Percentiles rank a stretch among this genome's conserved stretches.
phyloP scores from a whole-genome alignment of 2,888 invertebrate genomes.

The Parnassius orleans region DNA sequence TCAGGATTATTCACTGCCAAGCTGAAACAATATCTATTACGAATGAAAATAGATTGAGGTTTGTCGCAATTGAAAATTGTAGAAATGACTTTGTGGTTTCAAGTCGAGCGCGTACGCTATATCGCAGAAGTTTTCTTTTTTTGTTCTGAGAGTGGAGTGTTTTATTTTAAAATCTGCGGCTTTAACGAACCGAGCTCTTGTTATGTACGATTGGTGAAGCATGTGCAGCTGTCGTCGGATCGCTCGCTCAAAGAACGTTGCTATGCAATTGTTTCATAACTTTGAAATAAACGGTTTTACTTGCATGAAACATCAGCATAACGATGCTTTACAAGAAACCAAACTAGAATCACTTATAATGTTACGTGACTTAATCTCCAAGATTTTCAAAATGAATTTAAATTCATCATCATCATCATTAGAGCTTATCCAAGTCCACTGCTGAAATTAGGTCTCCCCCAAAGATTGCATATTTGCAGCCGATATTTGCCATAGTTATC shows the following conservation, averaged over 20 bases:
- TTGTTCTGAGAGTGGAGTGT: slow-evolving; percentile 62
- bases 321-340: too few relatives aligned
- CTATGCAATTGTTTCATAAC: slow-evolving; percentile 28
- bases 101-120: slow-evolving; percentile 60
- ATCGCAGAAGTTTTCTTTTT: slow-evolving; percentile 58
- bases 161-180: slow-evolving; percentile 75
- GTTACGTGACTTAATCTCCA: too few relatives aligned
- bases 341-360: too few relatives aligned
- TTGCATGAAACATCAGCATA: not conserved
- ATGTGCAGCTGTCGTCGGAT: slow-evolving; percentile 53
- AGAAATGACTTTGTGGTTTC: slow-evolving; percentile 43
- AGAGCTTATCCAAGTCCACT: too few relatives aligned
- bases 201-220: slow-evolving; percentile 51
- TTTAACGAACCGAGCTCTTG: slow-evolving; percentile 72
- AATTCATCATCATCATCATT: too few relatives aligned
- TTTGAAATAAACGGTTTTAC: slow-evolving; percentile 6
- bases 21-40: slow-evolving; percentile 52
- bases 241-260: slow-evolving; percentile 16
- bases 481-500: too few relatives aligned
- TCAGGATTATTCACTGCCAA: slow-evolving; percentile 34
- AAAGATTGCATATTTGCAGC: too few relatives aligned
- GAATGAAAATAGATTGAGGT: slow-evolving; percentile 44
- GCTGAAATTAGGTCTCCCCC: too few relatives aligned
- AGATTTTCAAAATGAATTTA: too few relatives aligned
- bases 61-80: slow-evolving; percentile 35